Evolutionary conservation across 2,113 vertebrate species (phyloP), one percentile per base, ranked within the genome.

Genomic region (Probosciger aterrimus): DNA sequence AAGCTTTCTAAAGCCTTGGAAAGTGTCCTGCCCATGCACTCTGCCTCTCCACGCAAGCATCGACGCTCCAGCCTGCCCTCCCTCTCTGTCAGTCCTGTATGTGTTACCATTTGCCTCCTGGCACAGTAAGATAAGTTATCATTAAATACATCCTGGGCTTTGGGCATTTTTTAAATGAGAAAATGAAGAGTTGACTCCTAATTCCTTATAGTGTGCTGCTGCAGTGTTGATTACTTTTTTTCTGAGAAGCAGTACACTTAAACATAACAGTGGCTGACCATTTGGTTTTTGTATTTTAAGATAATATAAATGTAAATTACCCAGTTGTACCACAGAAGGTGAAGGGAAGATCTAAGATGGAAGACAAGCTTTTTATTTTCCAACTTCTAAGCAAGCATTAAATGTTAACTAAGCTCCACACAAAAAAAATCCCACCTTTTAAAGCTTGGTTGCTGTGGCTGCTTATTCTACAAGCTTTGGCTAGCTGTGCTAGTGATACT

Each of bases 1-100:
- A 99, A 99, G 96, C 99, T 99, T 97, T 99, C 99, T 98, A 99
- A 99, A 98, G 99, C 99, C 93, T 97, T 99, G 98, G 99, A 99
- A 98, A 98, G 98, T 91, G 98, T 99, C 97, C 98, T 99, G 94
- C 99, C 99, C 96, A 98, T 99, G 98, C 98, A 99, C 96, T 98
- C 98, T 91, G 97, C 98, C 97, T 98, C 98, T 88, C 98, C 98
- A 97, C 97, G 97, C 98, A 97, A 98, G 97, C 97, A 98, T 83
- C 98, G 99, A 95, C 98, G 99, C 94, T 98, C 99, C 99, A 99
- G 99, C 98, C 99, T 99, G 96, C 99, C 99, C 86, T 98, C 99
- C 97, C 98, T 99, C 97, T 99, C 98, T 99, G 98, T 98, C 98
- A 99, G 98, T 98, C 98, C 99, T 98, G 99, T 99, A 99, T 99